Evolutionary conservation across 1,140 invertebrate genomes (phyloP), one percentile per base, ranked within the genome.

Genomic region (Laupala kohalensis): DNA sequence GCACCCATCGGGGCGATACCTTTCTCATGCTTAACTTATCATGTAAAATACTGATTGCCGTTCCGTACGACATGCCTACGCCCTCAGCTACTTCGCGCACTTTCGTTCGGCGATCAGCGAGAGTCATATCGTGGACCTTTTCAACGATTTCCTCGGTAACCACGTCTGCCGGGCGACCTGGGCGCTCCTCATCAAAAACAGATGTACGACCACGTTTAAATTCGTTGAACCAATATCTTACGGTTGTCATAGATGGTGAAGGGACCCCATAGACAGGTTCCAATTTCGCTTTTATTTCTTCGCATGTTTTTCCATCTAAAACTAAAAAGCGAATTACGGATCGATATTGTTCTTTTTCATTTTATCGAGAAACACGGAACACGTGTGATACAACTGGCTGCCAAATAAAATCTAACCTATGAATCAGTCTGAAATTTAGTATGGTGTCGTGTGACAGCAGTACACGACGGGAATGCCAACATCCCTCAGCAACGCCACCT

Each of bases 151-250:
- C 74, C 30, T 77, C 71, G 69, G 78, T 75, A 64, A 71, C 73
- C 70, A 73, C 75, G 69, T 64, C 76, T 74, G 75, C 73, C 25
- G 77, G 75, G 37, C 29, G 64, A 75, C 76, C 77, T 73, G 75
- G 69, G 62, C 76, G 77, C 71, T 69, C 65, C 68, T 77, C 75
- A 77, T 78, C 76, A 75, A 75, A 75, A 75, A 73, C 72, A 26
- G 74, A 75, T 69, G 73, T 77, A 69, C 75, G 76, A 74, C 77
- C 77, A 78, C 74, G 73, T 75, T 77, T 63, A 77, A 78, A 78
- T 64, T 77, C 74, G 62, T 73, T 75, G 73, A 76, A 76, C 76
- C 76, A 78, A 72, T 76, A 75, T 74, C 76, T 74, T 62, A 76
- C 72, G 64, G 30, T 15, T 6, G 30, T 15, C 30, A 37, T 37